Percentiles rank a stretch among this genome's conserved stretches.
Evolutionary conservation across 1,140 invertebrate species (phyloP).

Genomic region (Apis cerana): DNA sequence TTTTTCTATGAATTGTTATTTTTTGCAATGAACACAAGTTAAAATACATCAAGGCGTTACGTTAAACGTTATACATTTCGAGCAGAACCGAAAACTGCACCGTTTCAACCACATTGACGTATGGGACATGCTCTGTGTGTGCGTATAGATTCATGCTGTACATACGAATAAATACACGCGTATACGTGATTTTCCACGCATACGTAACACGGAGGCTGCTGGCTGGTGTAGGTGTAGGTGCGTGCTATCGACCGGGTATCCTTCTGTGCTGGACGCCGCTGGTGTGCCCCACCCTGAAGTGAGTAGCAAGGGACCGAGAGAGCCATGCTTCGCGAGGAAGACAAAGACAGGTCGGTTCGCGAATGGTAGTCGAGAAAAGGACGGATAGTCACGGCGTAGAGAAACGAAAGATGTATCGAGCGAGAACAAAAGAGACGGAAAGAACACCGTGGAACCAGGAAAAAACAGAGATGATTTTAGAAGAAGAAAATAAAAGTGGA

Average conservation of each 20-base stretch:
- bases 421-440: background rate
- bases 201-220: constrained; percentile 9
- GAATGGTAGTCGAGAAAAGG: background rate
- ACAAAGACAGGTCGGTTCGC: background rate
- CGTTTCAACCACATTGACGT: background rate
- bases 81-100: constrained; percentile 31
- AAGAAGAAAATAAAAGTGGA: background rate
- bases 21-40: too few species aligned
- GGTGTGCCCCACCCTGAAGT: constrained; percentile 68
- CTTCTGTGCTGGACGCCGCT: constrained; percentile 59
- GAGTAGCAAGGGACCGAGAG: constrained; percentile 6
- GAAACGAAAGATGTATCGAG: background rate
- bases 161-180: background rate
- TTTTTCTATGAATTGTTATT: background rate
- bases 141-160: background rate
- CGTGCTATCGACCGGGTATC: constrained; percentile 73
- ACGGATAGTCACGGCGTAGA: background rate
- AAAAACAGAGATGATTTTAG: constrained; percentile 16
- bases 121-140: background rate
- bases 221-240: constrained; percentile 55
- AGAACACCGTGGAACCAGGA: background rate
- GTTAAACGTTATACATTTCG: background rate
- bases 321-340: background rate
- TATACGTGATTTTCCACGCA: constrained; percentile 43
- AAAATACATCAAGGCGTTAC: background rate